phyloP scores from a whole-genome alignment of 2,113 vertebrate genomes.

The Zingel zingel region DNA sequence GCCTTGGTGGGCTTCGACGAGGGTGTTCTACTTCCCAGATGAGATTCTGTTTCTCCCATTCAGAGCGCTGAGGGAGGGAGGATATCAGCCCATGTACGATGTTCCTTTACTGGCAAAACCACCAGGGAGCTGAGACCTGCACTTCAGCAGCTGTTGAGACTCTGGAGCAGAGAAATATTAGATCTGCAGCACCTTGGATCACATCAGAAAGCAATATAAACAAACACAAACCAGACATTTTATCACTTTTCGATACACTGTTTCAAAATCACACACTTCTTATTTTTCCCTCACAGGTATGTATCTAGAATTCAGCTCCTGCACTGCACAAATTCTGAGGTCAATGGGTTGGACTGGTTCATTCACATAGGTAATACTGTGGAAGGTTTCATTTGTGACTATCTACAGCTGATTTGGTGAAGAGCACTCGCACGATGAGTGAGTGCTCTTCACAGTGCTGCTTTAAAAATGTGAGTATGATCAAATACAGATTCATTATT shows the following conservation, averaged over 20 bases:
- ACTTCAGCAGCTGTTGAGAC: slow-evolving; percentile 75
- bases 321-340: background rate
- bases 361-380: too few species aligned
- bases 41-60: slow-evolving; percentile 82
- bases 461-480: background rate
- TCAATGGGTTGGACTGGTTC: background rate
- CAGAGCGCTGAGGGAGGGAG: slow-evolving; percentile 59
- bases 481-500: too few species aligned
- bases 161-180: slow-evolving; percentile 41
- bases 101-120: slow-evolving; percentile 66
- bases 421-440: background rate
- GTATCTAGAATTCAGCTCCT: background rate
- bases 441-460: background rate
- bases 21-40: slow-evolving; percentile 78
- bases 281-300: background rate
- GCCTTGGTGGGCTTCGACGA: slow-evolving; percentile 75
- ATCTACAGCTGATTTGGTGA: background rate
- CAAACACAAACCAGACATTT: slow-evolving; percentile 20
- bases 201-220: slow-evolving; percentile 32
- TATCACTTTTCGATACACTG: background rate
- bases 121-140: slow-evolving; percentile 64
- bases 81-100: slow-evolving; percentile 49
- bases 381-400: background rate
- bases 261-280: slow-evolving; percentile 1
- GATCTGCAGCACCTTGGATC: slow-evolving; percentile 62